Evolutionary conservation across 1,140 invertebrate genomes (phyloP), one percentile per base, ranked within the genome.

Genomic region (Streblospio benedicti): DNA sequence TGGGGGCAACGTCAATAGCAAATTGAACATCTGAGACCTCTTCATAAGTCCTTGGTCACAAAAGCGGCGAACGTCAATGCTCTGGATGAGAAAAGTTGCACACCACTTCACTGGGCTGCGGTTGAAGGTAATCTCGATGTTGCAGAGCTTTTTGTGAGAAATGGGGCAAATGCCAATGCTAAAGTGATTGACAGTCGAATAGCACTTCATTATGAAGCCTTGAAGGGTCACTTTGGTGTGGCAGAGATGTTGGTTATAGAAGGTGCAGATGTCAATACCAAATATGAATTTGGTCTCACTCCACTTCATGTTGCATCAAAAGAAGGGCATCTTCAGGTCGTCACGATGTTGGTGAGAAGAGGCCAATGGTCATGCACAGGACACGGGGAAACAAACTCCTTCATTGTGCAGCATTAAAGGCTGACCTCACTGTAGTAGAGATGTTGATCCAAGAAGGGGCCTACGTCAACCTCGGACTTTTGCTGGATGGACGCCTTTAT

Each of bases 101-200:
- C 44, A 18, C 60, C 60, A 38, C 30, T 62, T 0, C 60, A 62
- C 47, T 62, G 33, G 47, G 43, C 58, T n/a, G 59, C 33, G 1
- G 58, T 61, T 16, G 57, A 60, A 23, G 45, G 47, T 16, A 45
- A 60, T 31, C 32, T 54, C 35, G 43, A 56, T 5, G 50, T 61
- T 35, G 41, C 55, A 9, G 50, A 60, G 25, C 18, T 49, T 6
- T 30, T 63, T 14, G 27, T 63, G 3, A 31, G 76, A 23, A 71
- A 74, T 57, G 83, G 82, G 47, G 82, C 83, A 2, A 61, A 72
- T 33, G 80, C 82, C 0, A 47, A 62, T 31, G 53, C 38, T 2
- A 2, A 38, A 12, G 38, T 23, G 25, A 18, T n/a, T 30, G 23
- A 32, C 20, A 38, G 53, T 23, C 53, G 32, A 31, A 38, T 38